Evolutionary conservation across 2,888 invertebrate species (phyloP).

Genomic region (Geotrupes spiniger): DNA sequence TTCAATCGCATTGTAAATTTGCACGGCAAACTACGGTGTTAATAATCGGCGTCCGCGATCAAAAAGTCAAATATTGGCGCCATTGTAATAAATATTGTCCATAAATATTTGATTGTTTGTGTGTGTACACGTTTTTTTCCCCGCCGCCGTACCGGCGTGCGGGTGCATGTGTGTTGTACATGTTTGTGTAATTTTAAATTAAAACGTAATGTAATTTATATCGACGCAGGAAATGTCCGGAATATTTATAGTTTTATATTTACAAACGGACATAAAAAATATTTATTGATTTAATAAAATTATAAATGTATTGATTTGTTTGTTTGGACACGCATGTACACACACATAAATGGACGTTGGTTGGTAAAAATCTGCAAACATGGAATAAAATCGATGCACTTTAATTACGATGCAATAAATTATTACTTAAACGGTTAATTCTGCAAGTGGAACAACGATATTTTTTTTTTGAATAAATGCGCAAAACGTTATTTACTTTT

Average conservation of each 20-base stretch:
- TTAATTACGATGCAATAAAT: no score
- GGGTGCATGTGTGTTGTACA: no score
- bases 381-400: no score
- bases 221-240: no score
- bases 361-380: no score
- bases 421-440: no score
- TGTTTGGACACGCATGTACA: neutral
- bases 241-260: neutral
- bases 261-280: neutral
- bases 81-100: constrained; percentile 31
- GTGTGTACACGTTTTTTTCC: constrained; percentile 30
- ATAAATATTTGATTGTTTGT: constrained; percentile 43
- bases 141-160: neutral
- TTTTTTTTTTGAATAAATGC: no score
- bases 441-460: no score
- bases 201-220: constrained; percentile 9
- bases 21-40: constrained; percentile 34
- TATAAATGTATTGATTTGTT: constrained; percentile 3
- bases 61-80: constrained; percentile 36
- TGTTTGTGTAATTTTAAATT: constrained; percentile 22
- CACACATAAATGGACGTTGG: no score
- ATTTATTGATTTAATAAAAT: constrained; percentile 4
- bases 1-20: constrained; percentile 42
- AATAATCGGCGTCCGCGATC: constrained; percentile 30
- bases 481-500: no score